These are phyloP conservation scores for Octopus sinensis DNA, from an alignment of 1,140 invertebrate genomes.

Conservation along the genomic window DNA sequence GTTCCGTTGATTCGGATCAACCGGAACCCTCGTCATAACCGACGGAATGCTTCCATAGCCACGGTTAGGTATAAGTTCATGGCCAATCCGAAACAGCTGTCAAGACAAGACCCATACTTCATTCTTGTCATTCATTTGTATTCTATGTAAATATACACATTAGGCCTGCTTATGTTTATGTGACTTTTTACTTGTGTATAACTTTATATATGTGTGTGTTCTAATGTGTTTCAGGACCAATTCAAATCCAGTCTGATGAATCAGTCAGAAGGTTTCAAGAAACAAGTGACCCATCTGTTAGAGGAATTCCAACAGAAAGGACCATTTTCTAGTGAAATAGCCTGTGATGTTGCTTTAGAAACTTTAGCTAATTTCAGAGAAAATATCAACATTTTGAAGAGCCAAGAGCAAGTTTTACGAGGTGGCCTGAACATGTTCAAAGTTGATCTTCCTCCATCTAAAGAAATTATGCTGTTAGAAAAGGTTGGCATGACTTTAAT, in stretches of 20 bases:
- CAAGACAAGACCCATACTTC: neutral
- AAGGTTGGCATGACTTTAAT: constrained; percentile 55
- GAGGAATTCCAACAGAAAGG: constrained; percentile 66
- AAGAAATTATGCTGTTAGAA: constrained; percentile 69
- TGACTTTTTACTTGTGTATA: constrained; percentile 1
- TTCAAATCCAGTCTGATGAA: constrained; percentile 69
- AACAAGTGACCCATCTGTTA: constrained; percentile 63
- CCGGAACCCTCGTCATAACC: too few species aligned
- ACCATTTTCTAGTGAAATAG: constrained; percentile 59
- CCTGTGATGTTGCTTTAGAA: constrained; percentile 63
- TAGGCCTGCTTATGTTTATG: too few species aligned
- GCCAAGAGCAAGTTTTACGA: constrained; percentile 67
- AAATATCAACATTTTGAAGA: constrained; percentile 64
- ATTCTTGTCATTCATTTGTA: neutral
- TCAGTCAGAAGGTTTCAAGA: constrained; percentile 67
- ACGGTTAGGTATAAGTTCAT: too few species aligned
- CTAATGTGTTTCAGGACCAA: constrained; percentile 59
- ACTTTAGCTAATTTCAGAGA: constrained; percentile 64
- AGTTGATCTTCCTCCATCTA: constrained; percentile 69
- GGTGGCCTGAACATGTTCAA: constrained; percentile 72
- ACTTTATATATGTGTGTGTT: neutral
- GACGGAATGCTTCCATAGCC: too few species aligned
- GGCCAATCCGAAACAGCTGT: too few species aligned
- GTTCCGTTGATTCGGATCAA: too few species aligned
- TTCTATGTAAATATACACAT: constrained; percentile 14